A percentile compares a stretch with the other conserved stretches of the same genome.
phyloP scores from a whole-genome alignment of 1,140 invertebrate genomes.

The Manduca sexta region DNA sequence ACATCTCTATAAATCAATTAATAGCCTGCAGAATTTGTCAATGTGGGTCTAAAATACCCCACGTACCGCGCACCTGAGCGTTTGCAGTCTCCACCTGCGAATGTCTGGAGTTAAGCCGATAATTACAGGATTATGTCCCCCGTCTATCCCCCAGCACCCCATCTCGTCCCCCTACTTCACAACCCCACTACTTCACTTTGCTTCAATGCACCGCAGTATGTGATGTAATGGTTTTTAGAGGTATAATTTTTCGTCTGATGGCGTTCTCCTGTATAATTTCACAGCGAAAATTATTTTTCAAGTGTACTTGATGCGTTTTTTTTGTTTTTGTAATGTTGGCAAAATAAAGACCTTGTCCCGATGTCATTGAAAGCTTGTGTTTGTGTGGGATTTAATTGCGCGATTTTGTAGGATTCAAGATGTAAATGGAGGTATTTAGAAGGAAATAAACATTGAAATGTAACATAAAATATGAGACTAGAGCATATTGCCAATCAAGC shows the following conservation, averaged over 20 bases:
- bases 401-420: too few species aligned
- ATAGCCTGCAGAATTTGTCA: slow-evolving; percentile 35
- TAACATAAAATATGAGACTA: too few species aligned
- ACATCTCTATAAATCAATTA: slow-evolving; percentile 54
- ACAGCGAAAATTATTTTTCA: slow-evolving; percentile 43
- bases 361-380: slow-evolving; percentile 2
- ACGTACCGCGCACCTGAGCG: slow-evolving; percentile 35
- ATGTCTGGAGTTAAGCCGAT: slow-evolving; percentile 65
- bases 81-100: slow-evolving; percentile 50
- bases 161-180: slow-evolving; percentile 30
- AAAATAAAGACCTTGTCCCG: neutral
- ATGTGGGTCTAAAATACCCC: slow-evolving; percentile 46
- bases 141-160: slow-evolving; percentile 37
- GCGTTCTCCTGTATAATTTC: slow-evolving; percentile 57
- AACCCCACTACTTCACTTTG: slow-evolving; percentile 39
- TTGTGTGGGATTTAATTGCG: neutral
- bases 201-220: slow-evolving; percentile 59
- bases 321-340: neutral
- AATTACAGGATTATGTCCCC: slow-evolving; percentile 62
- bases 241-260: slow-evolving; percentile 65
- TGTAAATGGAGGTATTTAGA: too few species aligned
- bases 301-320: slow-evolving; percentile 10
- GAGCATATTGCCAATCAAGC: too few species aligned
- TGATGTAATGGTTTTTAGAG: slow-evolving; percentile 64
- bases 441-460: too few species aligned